These are phyloP conservation scores for Tryphoninae sp. DNA, from an alignment of 2,888 invertebrate genomes.

Conservation along the genomic window DNA sequence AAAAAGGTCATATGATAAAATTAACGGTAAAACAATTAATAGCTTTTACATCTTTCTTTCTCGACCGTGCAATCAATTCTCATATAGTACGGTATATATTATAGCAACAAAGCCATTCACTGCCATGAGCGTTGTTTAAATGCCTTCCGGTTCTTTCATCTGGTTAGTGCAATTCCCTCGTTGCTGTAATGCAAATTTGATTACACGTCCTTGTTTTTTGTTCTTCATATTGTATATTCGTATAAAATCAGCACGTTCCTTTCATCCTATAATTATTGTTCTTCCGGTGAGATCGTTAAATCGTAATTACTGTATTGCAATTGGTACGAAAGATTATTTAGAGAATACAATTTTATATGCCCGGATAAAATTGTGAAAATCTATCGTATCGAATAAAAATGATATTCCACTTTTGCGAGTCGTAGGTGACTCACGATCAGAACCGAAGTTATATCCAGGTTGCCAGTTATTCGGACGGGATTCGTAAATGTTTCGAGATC, in stretches of 20 bases:
- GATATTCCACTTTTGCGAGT: neutral
- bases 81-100: neutral
- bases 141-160: neutral
- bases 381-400: neutral
- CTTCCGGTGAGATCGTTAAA: neutral
- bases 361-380: neutral
- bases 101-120: neutral
- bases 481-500: constrained; percentile 49
- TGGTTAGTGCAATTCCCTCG: neutral
- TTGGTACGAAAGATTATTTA: neutral
- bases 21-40: too few relatives aligned
- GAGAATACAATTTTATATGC: too few relatives aligned
- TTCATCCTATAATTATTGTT: neutral
- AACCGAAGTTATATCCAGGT: neutral
- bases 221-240: neutral
- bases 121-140: neutral
- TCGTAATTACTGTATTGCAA: neutral
- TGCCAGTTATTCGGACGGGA: constrained; percentile 50
- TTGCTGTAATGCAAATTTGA: neutral
- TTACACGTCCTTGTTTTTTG: neutral
- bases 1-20: too few relatives aligned
- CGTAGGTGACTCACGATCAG: constrained; percentile 25
- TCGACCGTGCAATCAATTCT: too few relatives aligned
- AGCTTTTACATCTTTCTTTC: too few relatives aligned
- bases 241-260: neutral